phyloP scores from a whole-genome alignment of 2,113 vertebrate species.

The Pogonocichla stellata region DNA sequence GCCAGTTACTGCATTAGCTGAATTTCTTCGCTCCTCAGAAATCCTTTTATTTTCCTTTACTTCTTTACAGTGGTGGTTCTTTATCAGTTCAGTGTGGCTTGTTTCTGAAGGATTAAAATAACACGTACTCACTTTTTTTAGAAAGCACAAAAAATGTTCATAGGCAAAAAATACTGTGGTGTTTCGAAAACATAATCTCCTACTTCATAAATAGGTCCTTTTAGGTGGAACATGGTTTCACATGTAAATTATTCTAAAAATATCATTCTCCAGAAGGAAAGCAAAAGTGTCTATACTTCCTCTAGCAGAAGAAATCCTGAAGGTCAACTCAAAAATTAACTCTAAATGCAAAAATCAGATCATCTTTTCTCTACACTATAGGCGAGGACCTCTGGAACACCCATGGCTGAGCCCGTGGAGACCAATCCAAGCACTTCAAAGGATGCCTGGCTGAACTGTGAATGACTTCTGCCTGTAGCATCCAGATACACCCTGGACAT shows the following conservation, averaged over 20 bases:
- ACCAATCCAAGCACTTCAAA: neutral
- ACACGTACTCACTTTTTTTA: neutral
- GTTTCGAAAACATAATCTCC: neutral
- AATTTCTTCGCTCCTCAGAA: neutral
- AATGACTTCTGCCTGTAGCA: neutral
- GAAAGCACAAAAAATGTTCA: neutral
- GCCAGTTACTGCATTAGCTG: neutral
- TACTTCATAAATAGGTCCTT: neutral
- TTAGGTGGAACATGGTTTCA: neutral
- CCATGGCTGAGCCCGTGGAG: neutral
- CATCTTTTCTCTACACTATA: neutral
- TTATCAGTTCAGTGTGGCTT: slow-evolving; percentile 36
- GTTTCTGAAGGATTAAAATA: slow-evolving; percentile 41
- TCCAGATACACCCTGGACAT: too few species aligned
- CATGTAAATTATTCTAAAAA: neutral
- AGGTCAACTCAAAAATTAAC: neutral
- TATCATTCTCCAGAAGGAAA: neutral
- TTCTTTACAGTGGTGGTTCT: slow-evolving; percentile 47
- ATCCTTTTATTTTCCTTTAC: slow-evolving; percentile 58
- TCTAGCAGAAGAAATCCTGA: neutral
- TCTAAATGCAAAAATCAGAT: neutral
- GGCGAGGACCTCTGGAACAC: neutral
- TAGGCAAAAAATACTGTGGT: neutral
- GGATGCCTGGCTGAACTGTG: neutral
- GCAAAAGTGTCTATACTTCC: neutral